These are phyloP conservation scores for Paguma larvata DNA, from an alignment of 2,797 vertebrate genomes.

Conservation along the genomic window DNA sequence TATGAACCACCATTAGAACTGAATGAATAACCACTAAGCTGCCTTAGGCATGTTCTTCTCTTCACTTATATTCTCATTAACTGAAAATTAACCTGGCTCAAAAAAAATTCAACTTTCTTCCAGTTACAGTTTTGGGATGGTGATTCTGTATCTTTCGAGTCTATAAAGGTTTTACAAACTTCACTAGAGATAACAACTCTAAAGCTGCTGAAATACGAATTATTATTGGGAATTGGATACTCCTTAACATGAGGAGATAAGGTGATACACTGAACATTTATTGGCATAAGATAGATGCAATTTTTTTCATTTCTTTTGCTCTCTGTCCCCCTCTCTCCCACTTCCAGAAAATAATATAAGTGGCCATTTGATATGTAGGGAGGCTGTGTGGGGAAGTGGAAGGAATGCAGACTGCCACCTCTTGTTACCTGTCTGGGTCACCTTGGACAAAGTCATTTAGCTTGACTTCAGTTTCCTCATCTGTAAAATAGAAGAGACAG, in stretches of 20 bases:
- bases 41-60: neutral
- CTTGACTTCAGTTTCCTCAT: neutral
- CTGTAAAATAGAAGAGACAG: neutral
- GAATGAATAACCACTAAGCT: neutral
- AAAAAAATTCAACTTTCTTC: neutral
- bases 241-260: neutral
- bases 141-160: neutral
- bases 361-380: neutral
- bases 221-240: neutral
- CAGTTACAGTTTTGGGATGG: neutral
- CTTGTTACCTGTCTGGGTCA: neutral
- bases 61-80: neutral
- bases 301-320: neutral
- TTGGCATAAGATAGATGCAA: neutral
- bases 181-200: neutral
- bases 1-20: neutral
- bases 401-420: neutral
- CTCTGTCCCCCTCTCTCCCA: no score
- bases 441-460: neutral
- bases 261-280: neutral
- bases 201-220: neutral
- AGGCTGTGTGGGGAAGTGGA: neutral
- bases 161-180: neutral
- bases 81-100: neutral
- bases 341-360: neutral